Evolutionary conservation across 2,113 vertebrate species (phyloP), one percentile per base, ranked within the genome.

Genomic region (Saimiri boliviensis): DNA sequence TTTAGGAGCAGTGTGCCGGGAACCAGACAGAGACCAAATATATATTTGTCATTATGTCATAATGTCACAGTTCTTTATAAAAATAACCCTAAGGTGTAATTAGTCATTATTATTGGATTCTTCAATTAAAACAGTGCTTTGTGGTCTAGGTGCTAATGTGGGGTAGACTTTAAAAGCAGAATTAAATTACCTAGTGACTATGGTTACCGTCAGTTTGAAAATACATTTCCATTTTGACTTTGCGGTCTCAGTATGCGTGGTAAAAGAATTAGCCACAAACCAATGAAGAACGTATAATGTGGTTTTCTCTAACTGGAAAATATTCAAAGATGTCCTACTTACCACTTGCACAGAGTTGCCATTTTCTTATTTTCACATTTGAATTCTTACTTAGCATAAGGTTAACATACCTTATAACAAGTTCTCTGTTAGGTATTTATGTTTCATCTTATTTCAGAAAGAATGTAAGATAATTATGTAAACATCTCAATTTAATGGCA

Each of bases 311-410:
- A 74, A 88, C 83, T 92, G 93, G 96, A 97, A 97, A 76, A 76
- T 66, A 92, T 19, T 47, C 88, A 30, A 12, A 96, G 86, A 10
- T 98, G 98, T 21, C 98, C 98, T 95, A 98, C 84, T 98, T 98
- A 91, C 74, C 84, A 5, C 87, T 97, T 97, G 58, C 20, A 63
- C n/a, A 30, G 5, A 77, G 47, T 27, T 56, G 13, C 79, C 52
- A 49, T 76, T 91, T 74, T 88, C 80, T 82, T 68, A n/a, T 84
- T 84, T 91, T 89, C 81, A 93, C n/a, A 40, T 73, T 93, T 94
- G 77, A 94, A 84, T 71, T 90, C 58, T 90, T 89, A 56, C 35
- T 83, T 73, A 90, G 21, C 25, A 21, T 20, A 35, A 86, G 37
- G 13, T 86, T 93, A 89, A 56, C 16, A 27, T 80, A 66, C 12